Percentiles rank a stretch among this genome's conserved stretches.
phyloP scores from a whole-genome alignment of 2,888 invertebrate species.

The Heteropelma amictum region DNA sequence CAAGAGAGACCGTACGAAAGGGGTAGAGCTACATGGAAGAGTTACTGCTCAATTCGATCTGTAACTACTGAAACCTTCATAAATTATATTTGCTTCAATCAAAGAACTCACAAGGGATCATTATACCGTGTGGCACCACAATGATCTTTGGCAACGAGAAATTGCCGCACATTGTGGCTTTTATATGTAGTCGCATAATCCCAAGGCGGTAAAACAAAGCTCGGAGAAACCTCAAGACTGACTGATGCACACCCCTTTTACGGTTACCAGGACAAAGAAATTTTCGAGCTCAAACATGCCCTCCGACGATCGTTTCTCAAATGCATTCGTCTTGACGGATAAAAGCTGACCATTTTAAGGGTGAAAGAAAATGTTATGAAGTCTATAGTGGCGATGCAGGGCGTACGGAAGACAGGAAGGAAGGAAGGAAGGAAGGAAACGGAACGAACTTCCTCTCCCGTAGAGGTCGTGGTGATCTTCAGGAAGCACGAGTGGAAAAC shows the following conservation, averaged over 20 bases:
- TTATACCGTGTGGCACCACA: too few relatives aligned
- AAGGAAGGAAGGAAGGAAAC: constrained; percentile 41
- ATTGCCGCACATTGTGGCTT: neutral
- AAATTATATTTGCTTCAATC: constrained; percentile 34
- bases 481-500: constrained; percentile 5
- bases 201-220: neutral
- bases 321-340: constrained; percentile 27
- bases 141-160: too few relatives aligned
- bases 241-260: neutral
- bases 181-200: constrained; percentile 14
- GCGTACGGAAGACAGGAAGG: neutral
- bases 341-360: constrained; percentile 12
- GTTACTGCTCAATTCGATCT: constrained; percentile 2
- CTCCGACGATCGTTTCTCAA: constrained; percentile 23
- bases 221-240: neutral
- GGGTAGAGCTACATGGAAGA: too few relatives aligned
- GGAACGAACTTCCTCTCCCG: too few relatives aligned
- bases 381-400: neutral
- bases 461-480: constrained; percentile 11
- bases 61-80: constrained; percentile 22
- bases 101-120: neutral
- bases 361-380: constrained; percentile 4
- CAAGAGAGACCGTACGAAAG: too few relatives aligned
- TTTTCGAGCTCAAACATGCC: constrained; percentile 5
- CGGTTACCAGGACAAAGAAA: constrained; percentile 8